Evolutionary conservation across 2,797 vertebrate species (phyloP).

Genomic region (Platyrinchus mystaceus): DNA sequence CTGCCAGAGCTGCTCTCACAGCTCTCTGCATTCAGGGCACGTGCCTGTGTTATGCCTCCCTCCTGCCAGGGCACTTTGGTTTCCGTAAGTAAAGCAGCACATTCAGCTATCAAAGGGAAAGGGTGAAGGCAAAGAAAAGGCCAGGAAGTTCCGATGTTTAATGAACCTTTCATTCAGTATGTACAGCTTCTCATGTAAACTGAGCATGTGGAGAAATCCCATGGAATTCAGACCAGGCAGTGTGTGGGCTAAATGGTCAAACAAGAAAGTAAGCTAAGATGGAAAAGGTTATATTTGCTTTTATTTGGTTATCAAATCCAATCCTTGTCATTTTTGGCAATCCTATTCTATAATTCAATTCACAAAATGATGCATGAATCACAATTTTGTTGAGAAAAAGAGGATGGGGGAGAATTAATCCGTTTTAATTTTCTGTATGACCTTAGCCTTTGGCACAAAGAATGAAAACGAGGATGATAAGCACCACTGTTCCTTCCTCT

Average conservation of each 20-base stretch:
- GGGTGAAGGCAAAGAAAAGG: conserved; percentile 49
- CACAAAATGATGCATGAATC: neutral
- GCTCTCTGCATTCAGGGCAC: neutral
- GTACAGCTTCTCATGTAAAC: neutral
- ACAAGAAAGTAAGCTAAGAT: neutral
- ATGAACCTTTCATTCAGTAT: conserved; percentile 21
- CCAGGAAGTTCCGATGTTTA: conserved; percentile 41
- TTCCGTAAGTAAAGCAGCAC: conserved; percentile 30
- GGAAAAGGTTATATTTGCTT: neutral
- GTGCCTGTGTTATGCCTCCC: neutral
- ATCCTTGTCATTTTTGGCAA: neutral
- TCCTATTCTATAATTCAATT: neutral
- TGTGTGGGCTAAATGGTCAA: neutral
- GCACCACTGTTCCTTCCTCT: neutral
- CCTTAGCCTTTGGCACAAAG: neutral
- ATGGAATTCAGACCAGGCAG: neutral
- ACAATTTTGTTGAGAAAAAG: neutral
- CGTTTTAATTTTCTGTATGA: neutral
- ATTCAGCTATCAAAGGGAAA: conserved; percentile 37
- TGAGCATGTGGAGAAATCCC: neutral
- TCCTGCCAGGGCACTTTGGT: conserved; percentile 25
- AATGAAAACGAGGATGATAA: neutral
- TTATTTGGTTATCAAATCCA: neutral
- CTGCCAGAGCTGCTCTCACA: neutral
- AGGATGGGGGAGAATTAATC: neutral